Conservation (phyloP, 2,888 invertebrate genomes). For the Drosophila mimetica region DNA sequence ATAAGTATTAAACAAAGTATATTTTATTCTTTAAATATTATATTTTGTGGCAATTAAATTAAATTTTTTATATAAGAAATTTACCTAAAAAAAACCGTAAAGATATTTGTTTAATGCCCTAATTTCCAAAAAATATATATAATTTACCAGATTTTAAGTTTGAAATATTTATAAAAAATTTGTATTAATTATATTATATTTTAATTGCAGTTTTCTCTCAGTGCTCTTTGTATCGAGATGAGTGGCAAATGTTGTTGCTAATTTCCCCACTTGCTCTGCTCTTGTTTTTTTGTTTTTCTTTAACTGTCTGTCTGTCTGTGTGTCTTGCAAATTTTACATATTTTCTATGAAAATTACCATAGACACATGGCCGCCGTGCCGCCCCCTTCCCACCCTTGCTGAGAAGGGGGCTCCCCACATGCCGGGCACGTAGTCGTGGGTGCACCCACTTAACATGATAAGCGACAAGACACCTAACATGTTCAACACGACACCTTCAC, state of each 20-base stretch:
- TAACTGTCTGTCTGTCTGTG: slow-evolving; percentile 33
- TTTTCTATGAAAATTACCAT: slow-evolving; percentile 77
- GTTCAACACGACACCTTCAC: slow-evolving; percentile 79
- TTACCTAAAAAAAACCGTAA: no score
- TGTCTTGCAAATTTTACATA: slow-evolving; percentile 69
- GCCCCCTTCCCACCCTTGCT: no score
- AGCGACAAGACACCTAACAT: slow-evolving; percentile 80
- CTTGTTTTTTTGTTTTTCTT: slow-evolving; percentile 33
- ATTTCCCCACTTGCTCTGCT: slow-evolving; percentile 63
- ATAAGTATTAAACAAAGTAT: no score
- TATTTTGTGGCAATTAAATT: no score
- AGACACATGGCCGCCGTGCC: slow-evolving; percentile 57
- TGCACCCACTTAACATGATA: slow-evolving; percentile 78
- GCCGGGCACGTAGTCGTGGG: slow-evolving; percentile 70
- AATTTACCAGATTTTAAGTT: no score
- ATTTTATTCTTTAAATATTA: no score
- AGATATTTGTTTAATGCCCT: no score
- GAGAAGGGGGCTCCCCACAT: not conserved
- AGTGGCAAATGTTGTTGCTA: slow-evolving; percentile 76
- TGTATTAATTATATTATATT: no score
- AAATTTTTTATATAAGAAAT: no score
- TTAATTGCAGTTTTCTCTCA: not conserved
- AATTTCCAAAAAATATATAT: no score
- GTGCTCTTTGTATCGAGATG: slow-evolving; percentile 33
- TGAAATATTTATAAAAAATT: no score